These are phyloP conservation scores for Nanorana parkeri DNA, from an alignment of 2,113 vertebrate genomes.

Conservation along the genomic window DNA sequence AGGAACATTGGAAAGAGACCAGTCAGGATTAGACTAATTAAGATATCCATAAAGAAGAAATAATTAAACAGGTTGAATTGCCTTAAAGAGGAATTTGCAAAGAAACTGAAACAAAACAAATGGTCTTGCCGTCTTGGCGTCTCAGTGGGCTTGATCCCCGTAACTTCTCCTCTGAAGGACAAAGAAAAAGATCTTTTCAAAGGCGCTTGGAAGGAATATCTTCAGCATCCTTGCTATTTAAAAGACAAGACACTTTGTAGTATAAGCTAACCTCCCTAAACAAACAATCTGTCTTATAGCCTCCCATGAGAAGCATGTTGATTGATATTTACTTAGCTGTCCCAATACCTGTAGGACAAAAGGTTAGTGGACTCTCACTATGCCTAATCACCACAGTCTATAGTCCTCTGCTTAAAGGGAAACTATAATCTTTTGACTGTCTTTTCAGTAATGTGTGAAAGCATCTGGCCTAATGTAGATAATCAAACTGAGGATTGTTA, in stretches of 20 bases:
- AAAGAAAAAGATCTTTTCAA: conserved; percentile 11
- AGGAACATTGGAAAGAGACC: conserved; percentile 81
- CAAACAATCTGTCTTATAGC: conserved; percentile 4
- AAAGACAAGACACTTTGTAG: background rate
- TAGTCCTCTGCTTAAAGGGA: no score
- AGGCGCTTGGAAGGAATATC: conserved; percentile 7
- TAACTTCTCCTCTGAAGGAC: conserved; percentile 34
- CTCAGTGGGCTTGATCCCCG: conserved; percentile 24
- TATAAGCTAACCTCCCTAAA: background rate
- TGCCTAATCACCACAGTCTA: no score
- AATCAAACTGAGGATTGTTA: no score
- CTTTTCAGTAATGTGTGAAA: no score
- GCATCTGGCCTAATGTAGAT: no score
- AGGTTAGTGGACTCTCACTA: background rate
- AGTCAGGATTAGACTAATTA: conserved; percentile 85
- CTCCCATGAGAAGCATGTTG: background rate
- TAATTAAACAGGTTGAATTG: conserved; percentile 73
- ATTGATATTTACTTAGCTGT: background rate
- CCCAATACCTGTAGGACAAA: background rate
- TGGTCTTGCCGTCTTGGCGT: background rate
- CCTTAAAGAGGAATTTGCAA: conserved; percentile 73
- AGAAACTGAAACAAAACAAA: conserved; percentile 45
- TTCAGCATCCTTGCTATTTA: background rate
- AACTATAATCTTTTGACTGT: no score
- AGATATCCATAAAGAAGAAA: conserved; percentile 76